Base-by-base conservation (phyloP, 2,113 vertebrate species). In the Misgurnus mizolepis region DNA sequence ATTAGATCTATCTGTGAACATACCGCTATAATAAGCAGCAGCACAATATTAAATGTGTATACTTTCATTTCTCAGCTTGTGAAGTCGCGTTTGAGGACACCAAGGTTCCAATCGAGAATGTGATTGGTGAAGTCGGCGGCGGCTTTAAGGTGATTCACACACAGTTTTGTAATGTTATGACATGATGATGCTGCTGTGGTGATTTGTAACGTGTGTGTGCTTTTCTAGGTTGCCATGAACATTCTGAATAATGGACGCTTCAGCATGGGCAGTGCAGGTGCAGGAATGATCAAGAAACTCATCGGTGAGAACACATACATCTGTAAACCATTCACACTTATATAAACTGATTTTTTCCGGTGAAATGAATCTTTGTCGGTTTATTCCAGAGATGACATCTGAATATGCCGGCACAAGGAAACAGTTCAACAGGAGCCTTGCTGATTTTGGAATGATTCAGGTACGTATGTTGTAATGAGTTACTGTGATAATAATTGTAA, bases 391-490 rank as follows among this genome's bases (percentile, higher is more conserved):
- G 76, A 45, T 95, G 91, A 92, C 96, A 0, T 89, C 97, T 0
- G 96, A 98, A 5, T 96, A 97, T 15, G 97, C 97, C 4, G 93
- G 93, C n/a, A 96, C 94, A 12, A 92, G 97, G 85, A 99, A 96
- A 80, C 98, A 99, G 80, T 99, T 99, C 79, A 93, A 90, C 88
- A 97, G 90, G 91, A 94, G 60, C 39, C 93, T 99, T 78, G 91
- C 93, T n/a, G 96, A 99, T 2, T 99, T 99, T 74, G 97, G 96
- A 68, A 90, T 99, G 89, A 95, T 99, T 88, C 96, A 99, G 96
- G 97, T 99, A 92, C 3, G 10, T 39, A 5, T 34, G 11, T 22
- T n/a, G 41, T 43, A 39, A 47, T 41, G 8, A 7, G 1, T 60
- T 41, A 58, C 6, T 67, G 6, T 27, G 15, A 27, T 5, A 53